phyloP scores from a whole-genome alignment of 92 coral and sea anemone species.

The Desmophyllum pertusum region DNA sequence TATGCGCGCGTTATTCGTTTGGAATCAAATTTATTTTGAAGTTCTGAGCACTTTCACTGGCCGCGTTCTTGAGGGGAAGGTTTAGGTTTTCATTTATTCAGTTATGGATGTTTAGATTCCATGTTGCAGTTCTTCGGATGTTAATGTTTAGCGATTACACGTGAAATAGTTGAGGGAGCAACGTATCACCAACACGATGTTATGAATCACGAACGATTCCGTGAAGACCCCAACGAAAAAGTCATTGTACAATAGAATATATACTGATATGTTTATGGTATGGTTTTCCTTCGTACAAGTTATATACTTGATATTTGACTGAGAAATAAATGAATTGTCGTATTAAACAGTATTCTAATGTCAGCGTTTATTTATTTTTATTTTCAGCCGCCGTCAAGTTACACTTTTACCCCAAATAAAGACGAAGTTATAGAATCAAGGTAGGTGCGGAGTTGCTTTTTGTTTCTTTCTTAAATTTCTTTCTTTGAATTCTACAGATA shows the following conservation, averaged over 20 bases:
- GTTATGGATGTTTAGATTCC: background rate
- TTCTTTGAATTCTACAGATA: background rate
- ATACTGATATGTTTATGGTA: conserved; percentile 20
- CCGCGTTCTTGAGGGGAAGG: background rate
- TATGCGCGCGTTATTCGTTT: background rate
- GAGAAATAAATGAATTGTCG: background rate
- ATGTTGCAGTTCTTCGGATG: background rate
- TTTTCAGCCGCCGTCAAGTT: conserved; percentile 73
- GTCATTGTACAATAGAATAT: no score
- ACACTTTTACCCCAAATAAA: conserved; percentile 85
- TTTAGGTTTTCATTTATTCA: background rate
- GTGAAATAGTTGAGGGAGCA: background rate
- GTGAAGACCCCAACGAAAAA: background rate
- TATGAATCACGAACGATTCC: background rate
- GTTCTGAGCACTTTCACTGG: background rate
- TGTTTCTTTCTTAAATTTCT: background rate
- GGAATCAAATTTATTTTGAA: background rate
- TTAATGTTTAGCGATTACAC: background rate
- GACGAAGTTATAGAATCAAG: conserved; percentile 85
- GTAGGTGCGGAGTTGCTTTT: conserved; percentile 35
- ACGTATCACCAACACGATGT: background rate
- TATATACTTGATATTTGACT: background rate
- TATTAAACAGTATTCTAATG: background rate
- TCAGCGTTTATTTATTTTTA: conserved; percentile 17
- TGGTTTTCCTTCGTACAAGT: background rate